Evolutionary conservation across 2,113 vertebrate species (phyloP).

Genomic region (Cryptotis parvus): DNA sequence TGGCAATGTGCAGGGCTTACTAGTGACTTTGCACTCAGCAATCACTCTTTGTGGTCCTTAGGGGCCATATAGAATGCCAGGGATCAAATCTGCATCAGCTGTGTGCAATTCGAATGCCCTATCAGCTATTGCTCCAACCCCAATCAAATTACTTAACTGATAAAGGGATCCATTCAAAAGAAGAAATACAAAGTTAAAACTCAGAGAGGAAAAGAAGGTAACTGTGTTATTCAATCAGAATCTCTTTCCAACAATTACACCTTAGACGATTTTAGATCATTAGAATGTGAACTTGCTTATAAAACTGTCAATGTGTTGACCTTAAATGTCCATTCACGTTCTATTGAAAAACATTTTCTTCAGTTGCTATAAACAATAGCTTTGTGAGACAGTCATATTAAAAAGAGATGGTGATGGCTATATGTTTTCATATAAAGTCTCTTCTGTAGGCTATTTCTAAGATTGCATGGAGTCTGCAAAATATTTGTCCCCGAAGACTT

Average conservation of each 20-base stretch:
- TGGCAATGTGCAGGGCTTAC: too few species aligned
- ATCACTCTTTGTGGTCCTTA: background rate
- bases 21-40: too few species aligned
- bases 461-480: constrained; percentile 71
- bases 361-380: constrained; percentile 42
- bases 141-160: background rate
- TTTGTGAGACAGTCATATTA: constrained; percentile 42
- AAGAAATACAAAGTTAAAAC: constrained; percentile 1
- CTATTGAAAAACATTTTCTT: constrained; percentile 54
- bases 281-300: constrained; percentile 40
- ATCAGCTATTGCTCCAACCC: background rate
- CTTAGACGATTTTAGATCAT: constrained; percentile 31
- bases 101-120: too few species aligned
- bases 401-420: constrained; percentile 29
- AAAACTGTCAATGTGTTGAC: constrained; percentile 44
- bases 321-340: constrained; percentile 37
- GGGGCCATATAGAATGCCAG: background rate
- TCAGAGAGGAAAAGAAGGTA: constrained; percentile 21
- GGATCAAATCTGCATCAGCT: too few species aligned
- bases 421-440: constrained; percentile 46
- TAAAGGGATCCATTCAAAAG: background rate
- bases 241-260: background rate
- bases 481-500: constrained; percentile 42
- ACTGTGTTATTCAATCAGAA: background rate
- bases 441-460: constrained; percentile 64